A percentile compares a stretch with the other conserved stretches of the same genome.
Conservation (phyloP, 1,140 invertebrate species). For the Anagrus nilaparvatae region DNA sequence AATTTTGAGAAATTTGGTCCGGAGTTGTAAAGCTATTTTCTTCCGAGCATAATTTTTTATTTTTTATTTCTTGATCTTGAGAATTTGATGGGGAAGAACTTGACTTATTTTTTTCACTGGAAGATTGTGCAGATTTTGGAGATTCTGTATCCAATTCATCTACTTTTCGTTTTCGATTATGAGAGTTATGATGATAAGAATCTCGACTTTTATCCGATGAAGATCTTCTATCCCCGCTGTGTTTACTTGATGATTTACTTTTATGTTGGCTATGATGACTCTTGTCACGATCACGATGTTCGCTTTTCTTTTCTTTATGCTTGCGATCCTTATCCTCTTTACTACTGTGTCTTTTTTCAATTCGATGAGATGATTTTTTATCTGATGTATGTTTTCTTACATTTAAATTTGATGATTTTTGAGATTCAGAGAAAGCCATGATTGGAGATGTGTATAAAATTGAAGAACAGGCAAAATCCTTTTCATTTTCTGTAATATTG, state of each 20-base stretch:
- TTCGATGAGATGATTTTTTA: background rate
- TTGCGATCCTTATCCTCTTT: conserved; percentile 6
- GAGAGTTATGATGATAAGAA: background rate
- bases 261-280: conserved; percentile 2
- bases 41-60: conserved; percentile 22
- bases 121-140: background rate
- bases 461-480: conserved; percentile 4
- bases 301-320: conserved; percentile 9
- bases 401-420: background rate
- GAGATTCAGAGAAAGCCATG: background rate
- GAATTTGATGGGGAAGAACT: conserved; percentile 18
- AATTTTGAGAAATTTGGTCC: conserved; percentile 7
- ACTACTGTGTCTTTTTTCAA: background rate
- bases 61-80: conserved; percentile 19
- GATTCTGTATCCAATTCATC: background rate
- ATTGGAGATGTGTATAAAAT: conserved; percentile 11
- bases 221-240: background rate
- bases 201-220: background rate
- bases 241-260: conserved; percentile 3
- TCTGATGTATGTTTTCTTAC: conserved; percentile 1
- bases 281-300: conserved; percentile 10
- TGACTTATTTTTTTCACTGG: conserved; percentile 24
- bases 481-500: conserved; percentile 4
- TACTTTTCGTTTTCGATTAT: conserved; percentile 5
- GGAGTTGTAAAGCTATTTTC: conserved; percentile 10